Conservation (phyloP, 23 tunicate genomes). For the Ciona savignyi region DNA sequence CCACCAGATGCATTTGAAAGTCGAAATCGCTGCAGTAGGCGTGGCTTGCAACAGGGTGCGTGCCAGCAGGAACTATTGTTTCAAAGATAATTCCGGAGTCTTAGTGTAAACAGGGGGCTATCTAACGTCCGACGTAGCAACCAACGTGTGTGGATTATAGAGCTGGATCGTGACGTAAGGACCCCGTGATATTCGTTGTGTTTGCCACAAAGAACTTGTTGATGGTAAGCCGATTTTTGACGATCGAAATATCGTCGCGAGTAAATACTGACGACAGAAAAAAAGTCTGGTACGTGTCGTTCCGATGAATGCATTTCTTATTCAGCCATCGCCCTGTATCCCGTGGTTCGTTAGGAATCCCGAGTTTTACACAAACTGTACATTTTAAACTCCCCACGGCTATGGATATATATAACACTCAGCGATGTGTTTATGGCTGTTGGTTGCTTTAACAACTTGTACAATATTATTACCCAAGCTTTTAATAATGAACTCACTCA, state of each 20-base stretch:
- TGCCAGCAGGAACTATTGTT: background rate
- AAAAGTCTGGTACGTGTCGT: background rate
- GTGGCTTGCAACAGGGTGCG: background rate
- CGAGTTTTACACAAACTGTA: too few relatives aligned
- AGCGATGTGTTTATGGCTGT: too few relatives aligned
- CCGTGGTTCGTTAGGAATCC: too few relatives aligned
- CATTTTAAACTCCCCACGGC: too few relatives aligned
- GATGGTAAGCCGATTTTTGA: background rate
- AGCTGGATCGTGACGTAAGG: background rate
- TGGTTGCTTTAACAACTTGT: too few relatives aligned
- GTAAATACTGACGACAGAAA: background rate
- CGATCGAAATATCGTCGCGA: background rate
- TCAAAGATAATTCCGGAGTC: background rate
- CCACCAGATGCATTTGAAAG: too few relatives aligned
- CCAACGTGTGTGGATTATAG: background rate
- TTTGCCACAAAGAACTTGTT: background rate
- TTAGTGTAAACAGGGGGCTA: background rate
- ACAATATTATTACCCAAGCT: too few relatives aligned
- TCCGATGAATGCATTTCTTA: background rate
- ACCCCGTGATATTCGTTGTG: background rate
- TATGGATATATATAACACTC: too few relatives aligned
- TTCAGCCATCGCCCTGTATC: too few relatives aligned
- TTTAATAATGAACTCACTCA: too few relatives aligned
- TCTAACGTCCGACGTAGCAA: background rate
- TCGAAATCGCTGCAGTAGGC: background rate